Evolutionary conservation across 2,113 vertebrate genomes (phyloP), one percentile per base, ranked within the genome.

Genomic region (Pristiophorus japonicus): DNA sequence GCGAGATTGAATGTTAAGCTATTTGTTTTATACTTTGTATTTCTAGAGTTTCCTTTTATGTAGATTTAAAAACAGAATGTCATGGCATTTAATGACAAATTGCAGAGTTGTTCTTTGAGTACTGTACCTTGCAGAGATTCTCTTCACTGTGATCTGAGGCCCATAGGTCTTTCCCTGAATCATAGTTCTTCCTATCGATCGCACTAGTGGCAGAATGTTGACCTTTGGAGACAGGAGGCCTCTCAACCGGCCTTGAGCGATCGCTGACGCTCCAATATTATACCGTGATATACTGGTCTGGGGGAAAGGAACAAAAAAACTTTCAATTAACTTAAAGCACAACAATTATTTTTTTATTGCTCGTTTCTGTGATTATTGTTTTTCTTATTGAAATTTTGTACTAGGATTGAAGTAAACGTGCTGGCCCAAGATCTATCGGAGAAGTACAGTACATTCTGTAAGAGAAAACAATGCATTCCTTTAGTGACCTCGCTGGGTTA

Each of bases 161-260:
- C 98, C 98, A 95, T 98, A 98, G 55, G 98, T 98, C 97, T 98
- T 98, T 91, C 98, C 98, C 96, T 98, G 98, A 95, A 97, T 98
- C 98, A 98, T 98, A 73, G 98, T 98, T 95, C 97, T 96, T 84
- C 97, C 97, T 75, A 98, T 98, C 78, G 97, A 97, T 96, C 98
- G 97, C 47, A 98, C 97, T 0, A 98, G 96, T 96, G 98, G 98
- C 96, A 98, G 97, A 20, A 97, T 98, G 97, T 98, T 98, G 94
- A 98, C 98, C 96, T 98, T 98, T 84, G 98, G 98, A 47, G 98
- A 98, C 0, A 98, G 97, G 18, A 98, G 97, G 92, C 98, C 98
- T 95, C 98, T 96, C 87, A 98, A 97, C 85, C 98, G 97, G 22
- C 98, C 98, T 84, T 97, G 97, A 62, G 98, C 97, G 59, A 98